Base-by-base conservation (phyloP, 1,140 invertebrate genomes). In the Aricia agestis region DNA sequence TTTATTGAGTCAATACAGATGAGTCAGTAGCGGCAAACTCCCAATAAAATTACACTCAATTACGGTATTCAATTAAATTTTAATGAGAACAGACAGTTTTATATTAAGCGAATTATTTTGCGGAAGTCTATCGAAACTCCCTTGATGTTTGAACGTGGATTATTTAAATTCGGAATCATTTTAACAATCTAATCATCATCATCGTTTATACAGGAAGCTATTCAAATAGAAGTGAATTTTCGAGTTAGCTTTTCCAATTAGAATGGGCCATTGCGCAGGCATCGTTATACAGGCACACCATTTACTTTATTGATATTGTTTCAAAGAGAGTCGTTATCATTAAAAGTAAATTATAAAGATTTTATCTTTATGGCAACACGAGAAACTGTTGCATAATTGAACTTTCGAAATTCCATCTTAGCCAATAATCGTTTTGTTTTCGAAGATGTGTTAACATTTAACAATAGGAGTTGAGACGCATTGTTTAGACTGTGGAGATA, bases 21-120 rank as follows among this genome's bases (percentile, higher is more conserved):
- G 18, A 6, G 19, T 63, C 18, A 63, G 18, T 63, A 63, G 25
- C 59, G 59, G 59, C 11, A 25, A 25, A 63, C 19, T 63, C 59
- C 59, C 18, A 63, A 63, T 63, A 63, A 63, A 69, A 70, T 74
- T 69, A 80, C 66, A 74, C 69, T 75, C 70, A 75, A 76, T 75
- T 74, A 75, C 70, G 65, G 65, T 4, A 63, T 19, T 63, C 59
- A 63, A 74, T 77, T 81, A 72, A 74, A 80, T 74, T 78, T 77
- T 75, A 81, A 79, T 75, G 76, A 76, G 73, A 78, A 74, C 73
- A 67, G 73, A 75, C 78, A 79, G 75, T 78, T 80, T 80, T 69
- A 75, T 77, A 75, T 79, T 75, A 77, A 80, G 76, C 76, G 74
- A 74, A 78, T 80, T 78, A 78, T 77, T 79, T 77, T 72, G 70